Conservation (phyloP, 2,888 invertebrate genomes). For the Prosopocoilus inquinatus region DNA sequence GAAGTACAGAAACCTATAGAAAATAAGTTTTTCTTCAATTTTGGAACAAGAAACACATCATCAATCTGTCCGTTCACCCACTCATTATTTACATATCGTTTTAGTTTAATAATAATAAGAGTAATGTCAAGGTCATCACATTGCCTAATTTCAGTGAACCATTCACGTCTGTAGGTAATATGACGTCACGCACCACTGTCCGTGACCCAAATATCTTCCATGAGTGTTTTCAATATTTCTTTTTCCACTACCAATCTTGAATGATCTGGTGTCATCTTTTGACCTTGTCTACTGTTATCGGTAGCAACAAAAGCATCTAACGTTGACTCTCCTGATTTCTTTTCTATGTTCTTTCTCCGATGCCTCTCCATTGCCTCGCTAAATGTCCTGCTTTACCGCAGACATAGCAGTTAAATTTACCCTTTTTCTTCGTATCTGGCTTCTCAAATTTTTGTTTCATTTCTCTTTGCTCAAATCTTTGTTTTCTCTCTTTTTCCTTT, state of each 20-base stretch:
- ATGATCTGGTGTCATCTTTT: not conserved
- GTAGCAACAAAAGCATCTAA: not conserved
- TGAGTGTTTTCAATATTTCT: not conserved
- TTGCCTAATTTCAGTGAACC: too few relatives aligned
- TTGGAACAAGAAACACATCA: constrained; percentile 30
- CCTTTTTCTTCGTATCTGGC: not conserved
- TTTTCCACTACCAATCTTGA: too few relatives aligned
- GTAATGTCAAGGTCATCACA: too few relatives aligned
- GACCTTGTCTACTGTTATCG: not conserved
- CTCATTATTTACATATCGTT: constrained; percentile 17
- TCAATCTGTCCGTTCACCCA: constrained; percentile 25
- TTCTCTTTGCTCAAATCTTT: not conserved
- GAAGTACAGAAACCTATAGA: constrained; percentile 29
- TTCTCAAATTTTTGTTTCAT: not conserved
- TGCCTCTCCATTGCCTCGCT: constrained; percentile 18
- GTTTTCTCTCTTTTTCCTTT: not conserved
- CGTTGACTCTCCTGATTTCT: not conserved
- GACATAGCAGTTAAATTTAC: not conserved
- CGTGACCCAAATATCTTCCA: constrained; percentile 26
- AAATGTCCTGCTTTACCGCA: constrained; percentile 25
- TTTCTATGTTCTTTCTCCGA: not conserved
- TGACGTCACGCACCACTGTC: constrained; percentile 29
- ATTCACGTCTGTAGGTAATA: too few relatives aligned
- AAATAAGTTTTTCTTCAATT: constrained; percentile 31
- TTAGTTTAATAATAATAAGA: too few relatives aligned